Conservation (phyloP, 2,113 vertebrate species). For the Chinchilla lanigera region DNA sequence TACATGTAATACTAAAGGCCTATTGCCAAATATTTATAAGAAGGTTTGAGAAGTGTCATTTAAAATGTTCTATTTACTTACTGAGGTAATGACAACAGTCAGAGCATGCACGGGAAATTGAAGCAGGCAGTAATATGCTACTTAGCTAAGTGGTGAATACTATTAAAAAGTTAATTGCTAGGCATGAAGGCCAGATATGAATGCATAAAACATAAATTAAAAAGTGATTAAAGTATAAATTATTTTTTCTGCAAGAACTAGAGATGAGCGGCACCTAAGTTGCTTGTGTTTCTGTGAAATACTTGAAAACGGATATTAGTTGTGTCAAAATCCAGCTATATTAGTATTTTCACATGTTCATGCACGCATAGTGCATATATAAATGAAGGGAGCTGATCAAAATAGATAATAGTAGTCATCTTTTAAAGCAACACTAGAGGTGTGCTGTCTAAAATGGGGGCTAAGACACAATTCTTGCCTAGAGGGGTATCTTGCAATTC, state of each 20-base stretch:
- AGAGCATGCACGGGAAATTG: slow-evolving; percentile 61
- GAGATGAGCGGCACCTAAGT: neutral
- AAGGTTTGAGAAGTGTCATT: slow-evolving; percentile 50
- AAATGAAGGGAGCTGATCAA: neutral
- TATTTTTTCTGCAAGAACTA: slow-evolving; percentile 64
- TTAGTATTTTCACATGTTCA: neutral
- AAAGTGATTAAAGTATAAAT: slow-evolving; percentile 70
- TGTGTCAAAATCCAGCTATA: neutral
- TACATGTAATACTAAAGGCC: slow-evolving; percentile 29
- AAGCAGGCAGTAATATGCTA: slow-evolving; percentile 62
- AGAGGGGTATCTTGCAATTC: neutral
- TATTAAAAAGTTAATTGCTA: slow-evolving; percentile 66
- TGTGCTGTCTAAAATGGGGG: neutral
- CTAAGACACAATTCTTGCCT: neutral
- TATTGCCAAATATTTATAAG: slow-evolving; percentile 68
- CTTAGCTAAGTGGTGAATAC: slow-evolving; percentile 73
- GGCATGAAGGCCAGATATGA: slow-evolving; percentile 45
- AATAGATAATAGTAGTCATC: neutral
- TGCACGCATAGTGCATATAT: neutral
- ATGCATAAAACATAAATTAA: slow-evolving; percentile 66
- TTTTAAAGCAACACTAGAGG: neutral
- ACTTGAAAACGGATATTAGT: slow-evolving; percentile 8
- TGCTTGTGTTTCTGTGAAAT: neutral
- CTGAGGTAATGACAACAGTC: slow-evolving; percentile 60
- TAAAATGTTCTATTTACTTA: slow-evolving; percentile 69